Percentiles rank a stretch among this genome's conserved stretches.
Conservation (phyloP, 2,888 invertebrate species). For the Drosophila borealis region DNA sequence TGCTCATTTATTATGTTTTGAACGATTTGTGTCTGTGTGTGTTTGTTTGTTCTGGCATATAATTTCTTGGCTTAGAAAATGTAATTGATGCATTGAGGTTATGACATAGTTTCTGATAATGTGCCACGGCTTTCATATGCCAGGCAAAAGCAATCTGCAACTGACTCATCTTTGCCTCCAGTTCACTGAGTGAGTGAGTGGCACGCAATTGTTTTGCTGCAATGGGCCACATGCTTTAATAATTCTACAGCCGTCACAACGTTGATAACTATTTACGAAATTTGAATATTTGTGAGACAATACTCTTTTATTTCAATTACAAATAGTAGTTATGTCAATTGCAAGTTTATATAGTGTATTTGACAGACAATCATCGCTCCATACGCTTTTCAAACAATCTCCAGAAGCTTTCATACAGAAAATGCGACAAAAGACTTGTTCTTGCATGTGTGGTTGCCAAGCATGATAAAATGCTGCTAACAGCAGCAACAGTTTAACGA, state of each 20-base stretch:
- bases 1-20: slow-evolving; percentile 72
- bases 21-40: slow-evolving; percentile 35
- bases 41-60: slow-evolving; percentile 48
- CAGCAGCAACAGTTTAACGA: no score
- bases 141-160: slow-evolving; percentile 40
- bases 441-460: no score
- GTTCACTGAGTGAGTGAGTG: slow-evolving; percentile 16
- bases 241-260: slow-evolving; percentile 18
- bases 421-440: no score
- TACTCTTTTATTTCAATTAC: slow-evolving; percentile 1
- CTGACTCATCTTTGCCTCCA: slow-evolving; percentile 13
- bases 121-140: slow-evolving; percentile 51
- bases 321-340: slow-evolving; percentile 15
- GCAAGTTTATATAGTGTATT: not conserved
- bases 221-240: slow-evolving; percentile 18
- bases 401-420: not conserved
- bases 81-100: slow-evolving; percentile 77
- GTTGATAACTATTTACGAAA: slow-evolving; percentile 36
- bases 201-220: slow-evolving; percentile 29
- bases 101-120: slow-evolving; percentile 72
- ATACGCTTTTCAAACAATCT: not conserved
- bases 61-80: slow-evolving; percentile 67
- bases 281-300: not conserved
- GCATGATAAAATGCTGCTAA: no score
- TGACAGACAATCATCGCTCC: not conserved